These are phyloP conservation scores for Columbina picui DNA, from an alignment of 2,113 vertebrate genomes.

Conservation along the genomic window DNA sequence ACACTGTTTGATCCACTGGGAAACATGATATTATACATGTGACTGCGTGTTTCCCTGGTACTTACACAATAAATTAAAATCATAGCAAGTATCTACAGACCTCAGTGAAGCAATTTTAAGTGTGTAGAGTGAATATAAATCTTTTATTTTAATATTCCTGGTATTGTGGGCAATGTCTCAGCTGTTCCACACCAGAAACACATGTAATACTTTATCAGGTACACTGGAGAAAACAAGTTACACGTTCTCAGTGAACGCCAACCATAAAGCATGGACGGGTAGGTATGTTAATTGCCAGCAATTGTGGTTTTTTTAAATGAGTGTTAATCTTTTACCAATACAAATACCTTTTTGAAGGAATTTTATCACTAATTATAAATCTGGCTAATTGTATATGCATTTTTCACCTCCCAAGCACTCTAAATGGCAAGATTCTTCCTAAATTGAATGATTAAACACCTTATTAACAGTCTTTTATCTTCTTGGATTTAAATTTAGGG, in stretches of 20 bases:
- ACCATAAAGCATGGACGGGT: background rate
- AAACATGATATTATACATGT: background rate
- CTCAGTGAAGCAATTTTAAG: background rate
- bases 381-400: background rate
- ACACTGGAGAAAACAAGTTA: background rate
- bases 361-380: slow-evolving; percentile 1
- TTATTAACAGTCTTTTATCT: slow-evolving; percentile 48
- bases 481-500: slow-evolving; percentile 77
- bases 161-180: background rate
- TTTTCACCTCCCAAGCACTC: background rate
- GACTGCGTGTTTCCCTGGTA: background rate
- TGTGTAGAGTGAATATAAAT: background rate
- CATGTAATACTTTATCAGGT: background rate
- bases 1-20: background rate
- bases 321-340: slow-evolving; percentile 15
- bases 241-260: background rate
- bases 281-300: background rate
- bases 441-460: background rate
- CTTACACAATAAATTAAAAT: background rate
- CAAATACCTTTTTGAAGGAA: background rate
- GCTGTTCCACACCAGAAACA: background rate
- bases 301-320: background rate
- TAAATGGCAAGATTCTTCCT: background rate
- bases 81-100: background rate
- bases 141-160: background rate